Conservation (phyloP, 2,113 vertebrate genomes). For the Merops nubicus region DNA sequence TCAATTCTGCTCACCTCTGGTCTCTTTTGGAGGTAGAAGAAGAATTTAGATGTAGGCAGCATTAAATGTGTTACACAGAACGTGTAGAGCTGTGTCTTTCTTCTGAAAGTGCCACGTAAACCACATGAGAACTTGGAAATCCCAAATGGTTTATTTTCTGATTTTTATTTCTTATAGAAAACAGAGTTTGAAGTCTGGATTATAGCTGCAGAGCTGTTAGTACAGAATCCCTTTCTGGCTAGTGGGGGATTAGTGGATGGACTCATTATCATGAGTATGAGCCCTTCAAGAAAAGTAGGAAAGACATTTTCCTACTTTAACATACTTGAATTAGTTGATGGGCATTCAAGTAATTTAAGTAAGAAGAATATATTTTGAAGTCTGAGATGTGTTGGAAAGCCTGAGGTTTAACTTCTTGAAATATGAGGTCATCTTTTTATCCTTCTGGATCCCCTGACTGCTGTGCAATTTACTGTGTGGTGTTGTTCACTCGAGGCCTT, state of each 20-base stretch:
- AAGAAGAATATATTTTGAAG: too few species aligned
- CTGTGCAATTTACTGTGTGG: too few species aligned
- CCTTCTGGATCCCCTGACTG: too few species aligned
- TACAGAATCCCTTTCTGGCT: neutral
- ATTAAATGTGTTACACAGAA: neutral
- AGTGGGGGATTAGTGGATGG: neutral
- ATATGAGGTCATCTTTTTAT: too few species aligned
- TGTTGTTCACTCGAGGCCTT: too few species aligned
- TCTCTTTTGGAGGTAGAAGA: neutral
- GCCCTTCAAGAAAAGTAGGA: neutral
- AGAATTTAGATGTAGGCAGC: neutral
- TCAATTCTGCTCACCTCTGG: neutral
- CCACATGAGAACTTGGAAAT: neutral
- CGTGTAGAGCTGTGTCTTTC: neutral
- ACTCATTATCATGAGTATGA: rapidly evolving
- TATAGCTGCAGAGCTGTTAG: neutral
- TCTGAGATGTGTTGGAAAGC: too few species aligned
- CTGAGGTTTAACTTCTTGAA: too few species aligned
- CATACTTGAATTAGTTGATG: too few species aligned
- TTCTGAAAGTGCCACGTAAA: neutral
- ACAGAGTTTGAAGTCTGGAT: neutral
- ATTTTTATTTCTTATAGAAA: neutral
- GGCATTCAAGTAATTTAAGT: too few species aligned
- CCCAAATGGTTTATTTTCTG: neutral
- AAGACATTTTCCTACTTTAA: neutral